These are phyloP conservation scores for Paramormyrops hopkinsi DNA, from an alignment of 2,797 vertebrate species.

Conservation along the genomic window DNA sequence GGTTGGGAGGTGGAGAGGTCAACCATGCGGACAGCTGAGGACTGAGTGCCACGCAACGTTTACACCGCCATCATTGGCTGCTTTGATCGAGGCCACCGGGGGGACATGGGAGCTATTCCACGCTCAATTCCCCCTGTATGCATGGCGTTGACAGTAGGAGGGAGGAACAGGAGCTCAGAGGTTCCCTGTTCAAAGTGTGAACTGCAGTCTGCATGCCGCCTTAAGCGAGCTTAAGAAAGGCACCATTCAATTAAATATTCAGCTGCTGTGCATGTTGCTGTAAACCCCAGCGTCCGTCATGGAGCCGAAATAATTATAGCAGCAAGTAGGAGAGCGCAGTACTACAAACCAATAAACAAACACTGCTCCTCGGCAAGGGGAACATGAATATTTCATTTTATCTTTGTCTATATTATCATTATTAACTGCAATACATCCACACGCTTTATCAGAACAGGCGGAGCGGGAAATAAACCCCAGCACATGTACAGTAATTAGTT, in stretches of 20 bases:
- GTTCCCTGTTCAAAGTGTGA: not conserved
- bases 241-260: slow-evolving; percentile 4
- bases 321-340: not conserved
- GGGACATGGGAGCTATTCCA: not conserved
- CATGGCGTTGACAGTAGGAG: not conserved
- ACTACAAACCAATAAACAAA: not conserved
- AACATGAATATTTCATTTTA: not conserved
- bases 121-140: not conserved
- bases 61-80: not conserved
- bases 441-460: not conserved
- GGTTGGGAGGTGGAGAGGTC: not conserved
- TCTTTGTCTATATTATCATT: slow-evolving; percentile 8
- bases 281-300: not conserved
- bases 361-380: not conserved
- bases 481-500: not conserved
- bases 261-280: not conserved
- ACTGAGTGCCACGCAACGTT: not conserved
- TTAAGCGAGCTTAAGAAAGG: not conserved
- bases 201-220: not conserved
- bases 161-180: not conserved
- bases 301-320: not conserved
- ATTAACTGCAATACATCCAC: not conserved
- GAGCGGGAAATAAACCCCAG: not conserved
- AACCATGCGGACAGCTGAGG: not conserved
- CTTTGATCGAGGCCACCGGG: not conserved